Evolutionary conservation across 2,888 invertebrate species (phyloP).

Genomic region (Cecidostiba fungosa): DNA sequence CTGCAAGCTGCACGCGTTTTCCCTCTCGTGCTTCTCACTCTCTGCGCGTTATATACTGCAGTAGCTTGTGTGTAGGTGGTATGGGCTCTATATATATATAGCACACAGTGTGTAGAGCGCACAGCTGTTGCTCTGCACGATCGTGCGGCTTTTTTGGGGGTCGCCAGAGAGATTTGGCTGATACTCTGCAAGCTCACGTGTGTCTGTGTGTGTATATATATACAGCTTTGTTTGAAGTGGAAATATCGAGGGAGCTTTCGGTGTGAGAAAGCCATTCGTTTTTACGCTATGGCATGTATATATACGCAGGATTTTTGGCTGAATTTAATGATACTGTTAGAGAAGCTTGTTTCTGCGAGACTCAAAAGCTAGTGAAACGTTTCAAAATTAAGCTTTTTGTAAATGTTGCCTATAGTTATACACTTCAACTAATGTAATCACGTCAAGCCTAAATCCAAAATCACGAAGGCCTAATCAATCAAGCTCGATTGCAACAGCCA

Average conservation of each 20-base stretch:
- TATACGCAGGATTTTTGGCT: too few species aligned
- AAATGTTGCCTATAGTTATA: too few species aligned
- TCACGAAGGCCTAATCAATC: background rate
- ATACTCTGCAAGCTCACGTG: background rate
- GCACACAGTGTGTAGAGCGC: background rate
- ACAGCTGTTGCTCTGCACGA: conserved; percentile 16
- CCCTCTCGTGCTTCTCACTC: conserved; percentile 18
- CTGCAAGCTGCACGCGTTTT: conserved; percentile 27
- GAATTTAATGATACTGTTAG: too few species aligned
- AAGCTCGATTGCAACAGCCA: background rate
- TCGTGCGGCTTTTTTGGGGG: conserved; percentile 12
- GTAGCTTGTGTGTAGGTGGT: background rate
- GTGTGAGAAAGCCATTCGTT: background rate
- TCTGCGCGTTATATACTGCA: background rate
- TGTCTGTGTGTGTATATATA: background rate
- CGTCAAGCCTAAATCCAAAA: background rate
- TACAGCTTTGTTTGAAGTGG: background rate
- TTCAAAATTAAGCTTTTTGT: too few species aligned
- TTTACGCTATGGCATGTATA: too few species aligned
- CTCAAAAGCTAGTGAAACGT: too few species aligned
- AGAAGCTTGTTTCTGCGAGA: too few species aligned
- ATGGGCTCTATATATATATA: background rate
- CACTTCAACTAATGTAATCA: too few species aligned
- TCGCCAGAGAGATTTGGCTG: background rate
- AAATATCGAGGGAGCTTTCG: background rate